A percentile compares a stretch with the other conserved stretches of the same genome.
These are phyloP conservation scores for Artibeus jamaicensis DNA, from an alignment of 2,797 vertebrate genomes.

Conservation along the genomic window DNA sequence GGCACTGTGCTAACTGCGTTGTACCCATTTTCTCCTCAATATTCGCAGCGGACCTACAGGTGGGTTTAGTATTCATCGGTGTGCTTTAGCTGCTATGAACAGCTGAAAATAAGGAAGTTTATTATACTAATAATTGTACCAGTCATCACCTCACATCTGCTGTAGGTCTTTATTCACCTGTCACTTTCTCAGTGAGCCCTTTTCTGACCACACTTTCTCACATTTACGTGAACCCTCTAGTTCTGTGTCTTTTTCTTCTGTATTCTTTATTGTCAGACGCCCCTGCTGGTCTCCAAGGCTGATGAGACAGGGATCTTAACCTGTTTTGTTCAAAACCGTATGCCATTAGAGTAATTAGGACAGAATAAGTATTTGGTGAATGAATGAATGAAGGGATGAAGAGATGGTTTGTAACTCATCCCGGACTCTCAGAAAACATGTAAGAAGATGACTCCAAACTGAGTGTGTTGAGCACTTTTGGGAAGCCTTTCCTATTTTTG, in stretches of 20 bases:
- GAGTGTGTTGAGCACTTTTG: background rate
- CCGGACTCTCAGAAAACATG: background rate
- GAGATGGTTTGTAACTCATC: background rate
- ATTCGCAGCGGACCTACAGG: background rate
- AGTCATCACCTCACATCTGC: background rate
- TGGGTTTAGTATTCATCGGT: background rate
- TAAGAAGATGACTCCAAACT: background rate
- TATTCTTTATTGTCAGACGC: background rate
- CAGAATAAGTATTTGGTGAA: background rate
- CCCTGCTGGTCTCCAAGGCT: background rate
- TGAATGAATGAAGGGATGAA: background rate
- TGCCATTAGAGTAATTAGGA: background rate
- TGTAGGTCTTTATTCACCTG: background rate
- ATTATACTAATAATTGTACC: background rate
- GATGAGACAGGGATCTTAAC: background rate
- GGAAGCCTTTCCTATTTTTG: background rate
- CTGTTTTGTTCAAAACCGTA: background rate
- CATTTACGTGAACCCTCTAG: background rate
- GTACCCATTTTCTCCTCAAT: background rate
- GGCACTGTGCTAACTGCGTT: background rate
- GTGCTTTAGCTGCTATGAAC: background rate
- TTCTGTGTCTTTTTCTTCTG: background rate
- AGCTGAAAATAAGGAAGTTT: background rate
- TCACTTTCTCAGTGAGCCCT: background rate
- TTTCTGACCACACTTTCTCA: background rate